phyloP scores from a whole-genome alignment of 2,888 invertebrate species.

The Endotricha flammealis region DNA sequence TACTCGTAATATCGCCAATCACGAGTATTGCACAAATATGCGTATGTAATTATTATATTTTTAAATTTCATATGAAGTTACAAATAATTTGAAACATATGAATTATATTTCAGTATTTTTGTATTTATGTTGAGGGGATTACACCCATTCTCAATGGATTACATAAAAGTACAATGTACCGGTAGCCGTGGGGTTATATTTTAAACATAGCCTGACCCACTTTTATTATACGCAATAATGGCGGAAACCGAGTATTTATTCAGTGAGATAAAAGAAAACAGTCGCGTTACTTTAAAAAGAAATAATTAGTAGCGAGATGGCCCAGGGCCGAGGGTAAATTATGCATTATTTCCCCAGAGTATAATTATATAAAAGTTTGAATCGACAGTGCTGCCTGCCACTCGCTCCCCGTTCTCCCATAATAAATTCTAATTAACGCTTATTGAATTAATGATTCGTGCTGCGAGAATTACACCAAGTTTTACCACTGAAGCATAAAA shows the following conservation, averaged over 20 bases:
- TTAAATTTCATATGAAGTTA: no score
- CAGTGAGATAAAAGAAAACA: background rate
- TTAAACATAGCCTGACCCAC: background rate
- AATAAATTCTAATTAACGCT: background rate
- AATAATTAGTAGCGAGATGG: background rate
- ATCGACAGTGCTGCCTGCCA: no score
- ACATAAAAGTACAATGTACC: background rate
- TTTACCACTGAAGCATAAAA: no score
- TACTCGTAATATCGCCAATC: no score
- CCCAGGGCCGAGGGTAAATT: background rate
- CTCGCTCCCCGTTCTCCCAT: background rate
- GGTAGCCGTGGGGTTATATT: background rate
- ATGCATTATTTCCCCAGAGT: conserved; percentile 1
- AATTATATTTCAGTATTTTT: no score
- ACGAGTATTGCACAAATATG: no score
- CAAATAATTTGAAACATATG: no score
- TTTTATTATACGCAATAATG: background rate
- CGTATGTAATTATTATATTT: no score
- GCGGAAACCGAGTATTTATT: background rate
- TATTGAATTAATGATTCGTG: no score
- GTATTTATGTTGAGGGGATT: no score
- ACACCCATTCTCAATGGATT: background rate
- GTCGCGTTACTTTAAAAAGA: background rate
- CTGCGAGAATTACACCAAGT: no score
- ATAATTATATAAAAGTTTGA: conserved; percentile 1